Base-by-base conservation (phyloP, 53 echinoderm and acorn worm species). In the Hippasteria phrygiana region DNA sequence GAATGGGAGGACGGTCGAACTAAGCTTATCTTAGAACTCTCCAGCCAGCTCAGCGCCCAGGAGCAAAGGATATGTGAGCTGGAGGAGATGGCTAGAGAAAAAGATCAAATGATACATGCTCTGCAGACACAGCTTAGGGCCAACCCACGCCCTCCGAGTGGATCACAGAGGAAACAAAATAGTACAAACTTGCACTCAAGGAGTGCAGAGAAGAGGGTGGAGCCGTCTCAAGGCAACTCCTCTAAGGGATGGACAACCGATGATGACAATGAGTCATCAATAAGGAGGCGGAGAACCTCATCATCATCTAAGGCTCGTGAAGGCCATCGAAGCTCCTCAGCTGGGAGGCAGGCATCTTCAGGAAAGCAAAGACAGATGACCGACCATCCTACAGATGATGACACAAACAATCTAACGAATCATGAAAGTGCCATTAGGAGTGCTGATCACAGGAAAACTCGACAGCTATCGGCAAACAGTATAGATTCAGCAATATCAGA, bases 11-110 rank as follows among this genome's bases (percentile, higher is more conserved):
- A 95, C 64, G 83, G 95, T 29, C 84, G 95, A 55, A 97, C 87
- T 37, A 93, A 92, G 47, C 87, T 97, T 33, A 97, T 97, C 42
- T 67, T 97, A 11, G 95, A 95, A 80, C 86, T 97, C 13, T 97
- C 97, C 4, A 92, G 78, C 42, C 95, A 92, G 54, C 88, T 97
- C 42, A 92, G 86, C 54, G 47, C 73, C 20, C 97, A 97, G 76
- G 95, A 97, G 41, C 90, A 93, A 53, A 47, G 83, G 32, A 92
- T 95, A 33, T 31, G 46, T 14, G 91, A 95, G 62, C 90, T 97
- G 18, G 85, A 89, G 70, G 92, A 87, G 43, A 56, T 75, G 16
- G 63, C 95, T 1, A 55, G 77, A 64, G 76, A 87, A 64, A 92
- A 84, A 46, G 94, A 95, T 39, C 18, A 59, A 32, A 39, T 71